phyloP scores from a whole-genome alignment of 2,113 vertebrate genomes.

The Stegostoma tigrinum region DNA sequence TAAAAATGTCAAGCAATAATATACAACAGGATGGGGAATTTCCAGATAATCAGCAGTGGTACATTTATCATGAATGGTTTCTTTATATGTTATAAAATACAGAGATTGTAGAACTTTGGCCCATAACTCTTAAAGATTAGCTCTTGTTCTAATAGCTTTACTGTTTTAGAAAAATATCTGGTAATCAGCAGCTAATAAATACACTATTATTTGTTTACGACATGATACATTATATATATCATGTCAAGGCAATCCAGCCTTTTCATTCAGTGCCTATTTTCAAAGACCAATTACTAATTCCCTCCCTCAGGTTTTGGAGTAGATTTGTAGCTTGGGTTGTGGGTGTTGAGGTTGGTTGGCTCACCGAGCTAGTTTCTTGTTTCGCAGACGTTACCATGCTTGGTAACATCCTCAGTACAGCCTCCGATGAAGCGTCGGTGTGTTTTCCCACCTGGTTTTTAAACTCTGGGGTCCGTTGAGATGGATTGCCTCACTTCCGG shows the following conservation, averaged over 20 bases:
- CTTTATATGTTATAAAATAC: background rate
- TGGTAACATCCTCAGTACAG: too few species aligned
- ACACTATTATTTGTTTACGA: background rate
- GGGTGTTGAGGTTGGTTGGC: too few species aligned
- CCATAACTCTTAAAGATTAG: background rate
- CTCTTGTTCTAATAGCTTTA: background rate
- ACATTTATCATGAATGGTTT: background rate
- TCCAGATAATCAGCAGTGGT: background rate
- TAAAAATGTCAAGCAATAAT: background rate
- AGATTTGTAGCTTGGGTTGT: too few species aligned
- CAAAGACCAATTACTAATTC: background rate
- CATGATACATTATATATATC: background rate
- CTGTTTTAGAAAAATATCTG: background rate
- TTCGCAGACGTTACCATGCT: too few species aligned
- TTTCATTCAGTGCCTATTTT: background rate
- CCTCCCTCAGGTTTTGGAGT: too few species aligned
- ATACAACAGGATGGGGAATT: background rate
- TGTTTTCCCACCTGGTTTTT: too few species aligned
- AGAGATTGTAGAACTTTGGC: background rate
- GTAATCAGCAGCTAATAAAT: background rate
- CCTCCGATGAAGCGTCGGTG: too few species aligned
- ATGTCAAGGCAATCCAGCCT: background rate
- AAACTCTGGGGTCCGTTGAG: too few species aligned
- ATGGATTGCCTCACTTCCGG: too few species aligned
- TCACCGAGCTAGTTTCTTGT: too few species aligned